These are phyloP conservation scores for Psophia crepitans DNA, from an alignment of 2,113 vertebrate genomes.

Conservation along the genomic window DNA sequence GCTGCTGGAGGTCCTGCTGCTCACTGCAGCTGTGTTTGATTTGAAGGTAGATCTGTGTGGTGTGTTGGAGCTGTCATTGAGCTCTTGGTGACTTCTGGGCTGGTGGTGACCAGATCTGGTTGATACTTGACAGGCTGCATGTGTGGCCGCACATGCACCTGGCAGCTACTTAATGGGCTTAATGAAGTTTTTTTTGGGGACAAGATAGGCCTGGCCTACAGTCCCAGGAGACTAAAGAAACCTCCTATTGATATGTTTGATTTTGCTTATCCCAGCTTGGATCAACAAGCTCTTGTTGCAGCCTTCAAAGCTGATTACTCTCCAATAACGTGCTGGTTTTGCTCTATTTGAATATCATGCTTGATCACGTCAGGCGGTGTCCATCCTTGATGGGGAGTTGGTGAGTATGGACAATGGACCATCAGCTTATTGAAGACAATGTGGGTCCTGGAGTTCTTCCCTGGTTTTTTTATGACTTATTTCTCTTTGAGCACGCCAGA, in stretches of 20 bases:
- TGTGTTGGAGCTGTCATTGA: neutral
- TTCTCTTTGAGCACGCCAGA: neutral
- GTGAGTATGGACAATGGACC: neutral
- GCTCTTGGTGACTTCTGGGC: neutral
- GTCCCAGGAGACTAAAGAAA: neutral
- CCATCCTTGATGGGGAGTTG: neutral
- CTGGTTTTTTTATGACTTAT: neutral
- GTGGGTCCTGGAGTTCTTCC: neutral
- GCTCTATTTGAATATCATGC: neutral
- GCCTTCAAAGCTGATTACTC: neutral
- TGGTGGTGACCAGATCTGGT: neutral
- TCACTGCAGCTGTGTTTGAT: neutral
- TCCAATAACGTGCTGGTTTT: neutral
- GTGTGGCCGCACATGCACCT: neutral
- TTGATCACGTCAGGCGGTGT: neutral
- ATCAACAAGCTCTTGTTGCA: neutral
- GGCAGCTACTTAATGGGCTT: neutral
- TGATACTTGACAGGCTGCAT: neutral
- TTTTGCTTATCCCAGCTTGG: neutral
- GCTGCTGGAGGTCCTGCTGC: neutral
- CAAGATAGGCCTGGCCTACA: neutral
- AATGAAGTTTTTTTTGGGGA: rapidly evolving
- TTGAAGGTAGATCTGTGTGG: neutral
- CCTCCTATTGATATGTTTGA: neutral
- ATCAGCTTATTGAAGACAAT: neutral